Base-by-base conservation (phyloP, 2,113 vertebrate species). In the Morone chrysops region DNA sequence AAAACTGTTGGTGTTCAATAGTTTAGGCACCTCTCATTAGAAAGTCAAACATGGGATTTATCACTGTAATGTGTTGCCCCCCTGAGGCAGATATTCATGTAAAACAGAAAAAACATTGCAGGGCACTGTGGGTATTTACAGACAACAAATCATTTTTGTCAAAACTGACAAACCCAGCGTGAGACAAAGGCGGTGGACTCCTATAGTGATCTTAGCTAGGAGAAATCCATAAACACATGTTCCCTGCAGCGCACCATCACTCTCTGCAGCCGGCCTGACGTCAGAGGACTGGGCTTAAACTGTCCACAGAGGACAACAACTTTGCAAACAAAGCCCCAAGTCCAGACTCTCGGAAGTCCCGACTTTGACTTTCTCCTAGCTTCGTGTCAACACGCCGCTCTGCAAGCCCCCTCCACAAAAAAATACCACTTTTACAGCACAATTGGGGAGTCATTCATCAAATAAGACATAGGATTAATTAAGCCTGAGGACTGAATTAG, bases 391-490 rank as follows among this genome's bases (percentile, higher is more conserved):
- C 90, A 93, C 70, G 36, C 41, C 6, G 79, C 81, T 73, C 84
- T 0, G 11, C 69, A 63, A 59, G 41, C 74, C 51, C 87, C 84
- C 69, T 68, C 50, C 77, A 47, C 75, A 50, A 68, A 84, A 87
- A 90, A 91, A 93, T 89, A 91, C 53, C 86, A 91, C 92, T 92
- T 90, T 93, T 93, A 82, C 93, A 93, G 94, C 94, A 93, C 88
- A 94, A 92, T 94, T 94, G 92, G 87, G 89, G 91, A 94, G 94
- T 89, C 92, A 96, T 96, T 96, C 82, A 96, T 96, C 95, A 96
- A 95, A 95, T 77, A 91, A 94, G 94, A 95, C 95, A 96, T 81
- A 89, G 94, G 94, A 95, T 96, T 96, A 96, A 96, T 96, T 93
- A 94, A 92, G 93, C 92, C 92, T 75, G 88, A 89, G 91, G 92